Evolutionary conservation across 2,113 vertebrate genomes (phyloP).

Genomic region (Gadus chalcogrammus): DNA sequence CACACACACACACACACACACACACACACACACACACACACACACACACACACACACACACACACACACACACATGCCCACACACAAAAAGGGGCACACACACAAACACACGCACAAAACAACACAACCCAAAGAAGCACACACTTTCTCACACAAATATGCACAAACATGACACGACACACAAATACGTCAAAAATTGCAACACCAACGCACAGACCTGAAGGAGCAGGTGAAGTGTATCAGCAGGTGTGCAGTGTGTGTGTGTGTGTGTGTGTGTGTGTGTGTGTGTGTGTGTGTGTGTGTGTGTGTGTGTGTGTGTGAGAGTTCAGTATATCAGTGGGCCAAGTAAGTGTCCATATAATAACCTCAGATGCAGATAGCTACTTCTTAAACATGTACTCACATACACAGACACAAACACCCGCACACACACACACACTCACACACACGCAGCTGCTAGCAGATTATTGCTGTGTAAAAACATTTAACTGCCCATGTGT

Average conservation of each 20-base stretch:
- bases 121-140: no score
- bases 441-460: background rate
- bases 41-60: background rate
- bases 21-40: constrained; percentile 9
- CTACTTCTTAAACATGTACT: background rate
- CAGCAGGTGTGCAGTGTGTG: constrained; percentile 31
- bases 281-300: no score
- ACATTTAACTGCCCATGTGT: constrained; percentile 3
- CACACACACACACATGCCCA: background rate
- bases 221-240: constrained; percentile 31
- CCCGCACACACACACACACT: background rate
- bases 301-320: no score
- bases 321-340: constrained; percentile 28
- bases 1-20: background rate
- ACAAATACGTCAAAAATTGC: background rate
- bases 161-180: constrained; percentile 4
- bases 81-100: background rate
- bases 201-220: background rate
- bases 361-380: constrained; percentile 27
- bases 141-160: background rate
- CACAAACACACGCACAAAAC: background rate
- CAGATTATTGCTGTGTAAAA: background rate
- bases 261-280: no score
- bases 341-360: constrained; percentile 21
- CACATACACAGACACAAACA: background rate